phyloP scores from a whole-genome alignment of 2,888 invertebrate species.

The Trichopria drosophilae region DNA sequence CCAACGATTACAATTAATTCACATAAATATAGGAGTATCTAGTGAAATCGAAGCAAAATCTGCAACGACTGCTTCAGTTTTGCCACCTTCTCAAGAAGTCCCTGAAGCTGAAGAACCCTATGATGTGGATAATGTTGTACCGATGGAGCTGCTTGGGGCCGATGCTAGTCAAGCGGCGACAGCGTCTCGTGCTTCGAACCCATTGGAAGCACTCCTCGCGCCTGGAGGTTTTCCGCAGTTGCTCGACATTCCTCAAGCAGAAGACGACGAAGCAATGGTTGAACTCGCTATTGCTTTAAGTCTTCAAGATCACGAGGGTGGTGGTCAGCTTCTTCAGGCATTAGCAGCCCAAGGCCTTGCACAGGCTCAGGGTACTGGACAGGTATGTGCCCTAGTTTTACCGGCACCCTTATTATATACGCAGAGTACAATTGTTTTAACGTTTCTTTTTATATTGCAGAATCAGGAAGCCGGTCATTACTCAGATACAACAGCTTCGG shows the following conservation, averaged over 20 bases:
- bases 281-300: constrained; percentile 94
- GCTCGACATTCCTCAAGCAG: constrained; percentile 88
- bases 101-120: constrained; percentile 63
- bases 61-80: no score
- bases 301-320: constrained; percentile 78
- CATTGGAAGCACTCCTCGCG: constrained; percentile 60
- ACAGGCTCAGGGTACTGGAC: constrained; percentile 46
- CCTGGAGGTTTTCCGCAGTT: constrained; percentile 74
- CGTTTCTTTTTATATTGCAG: constrained; percentile 14
- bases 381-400: constrained; percentile 32
- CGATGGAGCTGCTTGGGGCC: constrained; percentile 64
- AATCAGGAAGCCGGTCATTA: constrained; percentile 66
- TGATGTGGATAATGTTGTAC: constrained; percentile 66
- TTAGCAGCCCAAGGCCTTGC: constrained; percentile 53
- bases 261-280: constrained; percentile 96
- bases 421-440: constrained; percentile 1
- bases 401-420: no score
- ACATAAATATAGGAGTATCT: constrained; percentile 36
- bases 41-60: constrained; percentile 52
- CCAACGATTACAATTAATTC: background rate
- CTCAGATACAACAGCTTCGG: constrained; percentile 82
- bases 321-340: constrained; percentile 61
- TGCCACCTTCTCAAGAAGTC: constrained; percentile 56
- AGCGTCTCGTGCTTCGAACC: constrained; percentile 46
- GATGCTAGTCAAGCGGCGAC: constrained; percentile 52